Conservation (phyloP, 64 coral and sea anemone species). For the Montipora capricornis region DNA sequence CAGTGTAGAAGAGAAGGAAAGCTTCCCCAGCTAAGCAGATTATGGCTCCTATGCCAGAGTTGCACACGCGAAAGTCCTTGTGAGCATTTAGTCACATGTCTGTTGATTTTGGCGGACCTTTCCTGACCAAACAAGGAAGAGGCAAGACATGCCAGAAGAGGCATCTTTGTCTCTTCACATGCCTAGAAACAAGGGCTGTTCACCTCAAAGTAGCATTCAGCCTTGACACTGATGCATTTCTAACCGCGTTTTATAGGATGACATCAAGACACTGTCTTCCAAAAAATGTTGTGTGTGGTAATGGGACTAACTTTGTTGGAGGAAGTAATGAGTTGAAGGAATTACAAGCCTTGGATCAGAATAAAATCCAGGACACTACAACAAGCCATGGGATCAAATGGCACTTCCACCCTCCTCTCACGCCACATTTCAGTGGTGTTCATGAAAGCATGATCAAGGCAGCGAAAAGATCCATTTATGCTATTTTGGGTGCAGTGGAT, state of each 20-base stretch:
- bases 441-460: slow-evolving; percentile 62
- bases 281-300: slow-evolving; percentile 35
- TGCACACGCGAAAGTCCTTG: slow-evolving; percentile 20
- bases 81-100: slow-evolving; percentile 52
- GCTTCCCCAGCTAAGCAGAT: slow-evolving; percentile 50
- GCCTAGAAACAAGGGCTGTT: slow-evolving; percentile 22
- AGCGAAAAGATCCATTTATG: slow-evolving; percentile 23
- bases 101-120: slow-evolving; percentile 47
- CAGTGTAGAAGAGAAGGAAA: slow-evolving; percentile 62
- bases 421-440: slow-evolving; percentile 46
- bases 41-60: slow-evolving; percentile 66
- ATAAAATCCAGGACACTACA: not conserved
- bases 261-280: slow-evolving; percentile 19
- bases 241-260: slow-evolving; percentile 49
- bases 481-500: not conserved
- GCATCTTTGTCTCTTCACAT: slow-evolving; percentile 34
- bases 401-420: slow-evolving; percentile 54
- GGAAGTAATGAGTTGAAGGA: slow-evolving; percentile 33
- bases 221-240: slow-evolving; percentile 44
- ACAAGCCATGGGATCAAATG: slow-evolving; percentile 54
- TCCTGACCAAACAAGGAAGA: slow-evolving; percentile 23
- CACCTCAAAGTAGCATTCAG: slow-evolving; percentile 37
- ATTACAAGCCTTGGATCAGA: slow-evolving; percentile 9
- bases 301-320: slow-evolving; percentile 18
- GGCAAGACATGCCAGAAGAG: slow-evolving; percentile 20